phyloP scores from a whole-genome alignment of 2,888 invertebrate species.

The Apamea monoglypha region DNA sequence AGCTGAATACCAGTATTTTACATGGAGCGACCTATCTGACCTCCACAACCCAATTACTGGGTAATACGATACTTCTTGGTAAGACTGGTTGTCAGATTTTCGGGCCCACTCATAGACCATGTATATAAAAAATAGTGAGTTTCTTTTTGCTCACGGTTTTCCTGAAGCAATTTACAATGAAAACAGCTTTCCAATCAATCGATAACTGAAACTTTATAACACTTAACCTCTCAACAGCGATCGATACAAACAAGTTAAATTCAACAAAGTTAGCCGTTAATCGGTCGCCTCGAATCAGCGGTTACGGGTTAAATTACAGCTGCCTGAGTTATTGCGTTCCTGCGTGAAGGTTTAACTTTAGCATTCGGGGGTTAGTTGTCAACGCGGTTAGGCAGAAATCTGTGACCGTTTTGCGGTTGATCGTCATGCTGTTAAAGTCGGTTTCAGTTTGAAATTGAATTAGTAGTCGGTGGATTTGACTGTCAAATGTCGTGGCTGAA shows the following conservation, averaged over 20 bases:
- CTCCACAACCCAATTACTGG: too few relatives aligned
- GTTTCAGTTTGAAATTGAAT: constrained; percentile 30
- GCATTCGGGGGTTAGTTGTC: constrained; percentile 41
- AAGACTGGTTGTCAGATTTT: too few relatives aligned
- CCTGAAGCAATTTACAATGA: not conserved
- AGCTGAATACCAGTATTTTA: too few relatives aligned
- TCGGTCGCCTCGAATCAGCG: constrained; percentile 31
- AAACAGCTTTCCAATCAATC: constrained; percentile 11
- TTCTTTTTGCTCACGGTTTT: not conserved
- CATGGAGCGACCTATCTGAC: too few relatives aligned
- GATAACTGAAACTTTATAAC: constrained; percentile 7
- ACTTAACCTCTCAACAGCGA: constrained; percentile 8
- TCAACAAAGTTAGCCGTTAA: constrained; percentile 52
- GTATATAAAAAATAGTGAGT: not conserved
- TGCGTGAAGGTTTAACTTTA: constrained; percentile 31
- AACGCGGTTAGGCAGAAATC: constrained; percentile 36
- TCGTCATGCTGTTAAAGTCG: not conserved
- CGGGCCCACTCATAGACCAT: not conserved
- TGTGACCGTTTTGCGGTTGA: constrained; percentile 37
- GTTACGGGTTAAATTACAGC: constrained; percentile 54
- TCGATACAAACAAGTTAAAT: constrained; percentile 39
- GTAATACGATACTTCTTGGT: too few relatives aligned
- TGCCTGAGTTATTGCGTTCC: constrained; percentile 55
- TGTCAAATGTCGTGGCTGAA: constrained; percentile 4
- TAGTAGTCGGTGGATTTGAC: not conserved